Base-by-base conservation (phyloP, 2,113 vertebrate species). In the Ceuthmochares aereus region DNA sequence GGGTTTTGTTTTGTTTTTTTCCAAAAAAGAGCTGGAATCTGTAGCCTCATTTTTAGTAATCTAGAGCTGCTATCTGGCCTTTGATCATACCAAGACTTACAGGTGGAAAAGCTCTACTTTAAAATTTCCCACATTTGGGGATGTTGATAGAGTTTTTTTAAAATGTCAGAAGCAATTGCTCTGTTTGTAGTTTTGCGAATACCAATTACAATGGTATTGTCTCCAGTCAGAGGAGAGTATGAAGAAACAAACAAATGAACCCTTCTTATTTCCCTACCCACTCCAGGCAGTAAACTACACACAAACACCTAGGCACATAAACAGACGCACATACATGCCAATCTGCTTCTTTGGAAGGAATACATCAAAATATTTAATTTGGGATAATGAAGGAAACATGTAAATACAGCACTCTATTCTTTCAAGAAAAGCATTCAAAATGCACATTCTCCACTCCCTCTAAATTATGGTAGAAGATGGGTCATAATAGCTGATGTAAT, bases 401-500 rank as follows among this genome's bases (percentile, higher is more conserved):
- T 67, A 97, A 97, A 98, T 93, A 92, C 62, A 96, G 70, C 69
- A 27, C 42, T 72, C 93, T 72, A 76, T 94, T 97, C 92, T 87
- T 97, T 96, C 93, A 95, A 95, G 93, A 97, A 95, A 96, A 72
- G 89, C 95, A 96, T 97, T 96, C 90, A 92, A 95, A 97, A 89
- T 83, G 97, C 97, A 96, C 92, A 29, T 89, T 85, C 60, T 93
- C 87, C 87, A 93, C 86, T 91, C 86, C 86, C 95, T 58, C 77
- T 97, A 98, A 98, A 98, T 98, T 98, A 97, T 95, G 85, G 96
- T 83, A 93, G 95, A 96, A 68, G 94, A 93, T 81, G 90, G 95
- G 92, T 96, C 95, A 93, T 97, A 89, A 97, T 98, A 98, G 97
- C 97, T 97, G 97, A 97, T 98, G 98, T 97, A 97, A 98, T 98